These are phyloP conservation scores for Leucophenga varia DNA, from an alignment of 1,140 invertebrate genomes.

Conservation along the genomic window DNA sequence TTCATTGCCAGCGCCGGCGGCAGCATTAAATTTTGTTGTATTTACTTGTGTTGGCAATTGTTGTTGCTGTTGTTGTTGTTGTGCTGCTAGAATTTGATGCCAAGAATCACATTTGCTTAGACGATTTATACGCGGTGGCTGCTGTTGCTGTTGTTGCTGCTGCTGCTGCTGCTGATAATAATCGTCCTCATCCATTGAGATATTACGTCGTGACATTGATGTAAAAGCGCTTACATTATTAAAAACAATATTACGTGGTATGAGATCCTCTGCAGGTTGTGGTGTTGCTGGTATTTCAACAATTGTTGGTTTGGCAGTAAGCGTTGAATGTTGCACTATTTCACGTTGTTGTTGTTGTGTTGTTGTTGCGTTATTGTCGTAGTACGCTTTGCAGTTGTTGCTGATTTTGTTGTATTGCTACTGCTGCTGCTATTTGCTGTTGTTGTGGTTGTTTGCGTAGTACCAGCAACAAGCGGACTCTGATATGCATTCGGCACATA, in stretches of 20 bases:
- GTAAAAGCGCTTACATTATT: constrained; percentile 48
- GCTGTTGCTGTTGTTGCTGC: constrained; percentile 4
- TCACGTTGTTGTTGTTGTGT: constrained; percentile 9
- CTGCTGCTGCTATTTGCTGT: background rate
- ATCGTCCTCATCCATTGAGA: constrained; percentile 24
- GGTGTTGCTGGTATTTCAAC: constrained; percentile 42
- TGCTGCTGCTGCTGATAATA: constrained; percentile 1
- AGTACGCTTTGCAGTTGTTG: background rate
- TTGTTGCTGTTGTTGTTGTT: constrained; percentile 39
- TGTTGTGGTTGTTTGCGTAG: background rate
- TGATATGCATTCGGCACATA: constrained; percentile 52
- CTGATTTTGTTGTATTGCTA: constrained; percentile 11
- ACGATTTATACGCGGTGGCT: constrained; percentile 42
- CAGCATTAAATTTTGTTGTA: constrained; percentile 34
- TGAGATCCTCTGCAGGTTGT: constrained; percentile 36
- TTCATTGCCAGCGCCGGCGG: constrained; percentile 40
- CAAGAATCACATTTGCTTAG: constrained; percentile 80
- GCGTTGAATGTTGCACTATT: constrained; percentile 17
- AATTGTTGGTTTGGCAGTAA: constrained; percentile 30
- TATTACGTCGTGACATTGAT: constrained; percentile 30
- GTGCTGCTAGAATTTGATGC: constrained; percentile 64
- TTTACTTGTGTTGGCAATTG: constrained; percentile 40
- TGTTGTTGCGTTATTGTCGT: constrained; percentile 8
- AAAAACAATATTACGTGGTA: constrained; percentile 51
- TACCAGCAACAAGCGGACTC: constrained; percentile 35